Evolutionary conservation across 2,888 invertebrate genomes (phyloP), one percentile per base, ranked within the genome.

Genomic region (Drosophila imparisetae): DNA sequence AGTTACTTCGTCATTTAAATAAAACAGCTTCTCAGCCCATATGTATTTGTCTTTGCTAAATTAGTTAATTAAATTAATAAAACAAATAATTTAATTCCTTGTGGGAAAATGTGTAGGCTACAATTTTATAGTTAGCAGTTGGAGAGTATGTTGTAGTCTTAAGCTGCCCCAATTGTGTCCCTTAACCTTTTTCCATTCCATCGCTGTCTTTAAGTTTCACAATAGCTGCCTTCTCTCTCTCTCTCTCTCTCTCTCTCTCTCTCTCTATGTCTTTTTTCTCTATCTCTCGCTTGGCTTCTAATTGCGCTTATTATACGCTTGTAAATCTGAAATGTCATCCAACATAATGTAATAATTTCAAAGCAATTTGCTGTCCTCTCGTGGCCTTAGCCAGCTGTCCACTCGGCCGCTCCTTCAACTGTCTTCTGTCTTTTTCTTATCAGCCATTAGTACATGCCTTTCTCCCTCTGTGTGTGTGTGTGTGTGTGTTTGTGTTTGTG

Each of bases 301-400:
- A 78, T 80, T 79, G 75, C 80, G 55, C 67, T 57, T 68, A 75
- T 78, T 79, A 71, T 71, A 64, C 60, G 64, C 59, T 67, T 53
- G 38, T 55, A 71, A 61, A 58, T 76, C 62, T 67, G 57, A 77
- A 78, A 81, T 82, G 66, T 59, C 75, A 64, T 76, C 63, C 49
- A 61, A 63, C 50, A 81, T 72, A 76, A 78, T 71, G 73, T 73
- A 60, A 70, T 62, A 72, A 77, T 80, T 77, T 83, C 63, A 73
- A 60, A 42, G 78, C 69, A 71, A 72, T 82, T 68, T 70, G 42
- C 66, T 70, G 45, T 61, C 45, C 49, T 49, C 52, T 55, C 59
- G 32, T 57, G 24, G 45, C 55, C 63, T 54, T 32, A 34, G 21
- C 53, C 50, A 40, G 3, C 8, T 52, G 10, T 30, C 15, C 30